phyloP scores from a whole-genome alignment of 1,140 invertebrate genomes.

The Drosophila malerkotliana region DNA sequence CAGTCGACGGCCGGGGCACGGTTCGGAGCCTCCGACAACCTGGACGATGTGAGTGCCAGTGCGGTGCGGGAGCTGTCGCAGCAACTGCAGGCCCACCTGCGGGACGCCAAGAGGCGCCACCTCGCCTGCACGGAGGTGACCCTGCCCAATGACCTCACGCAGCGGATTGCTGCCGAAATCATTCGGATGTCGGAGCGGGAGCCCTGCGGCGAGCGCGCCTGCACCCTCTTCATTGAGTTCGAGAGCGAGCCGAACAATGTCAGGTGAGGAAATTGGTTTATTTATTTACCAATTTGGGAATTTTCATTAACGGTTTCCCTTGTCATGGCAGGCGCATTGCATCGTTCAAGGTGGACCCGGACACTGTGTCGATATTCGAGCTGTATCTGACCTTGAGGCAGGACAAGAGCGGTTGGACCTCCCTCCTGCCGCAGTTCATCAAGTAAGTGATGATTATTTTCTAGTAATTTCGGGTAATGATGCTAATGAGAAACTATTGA shows the following conservation, averaged over 20 bases:
- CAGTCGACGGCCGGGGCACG: slow-evolving; percentile 62
- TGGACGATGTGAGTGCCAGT: slow-evolving; percentile 73
- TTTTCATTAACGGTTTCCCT: background rate
- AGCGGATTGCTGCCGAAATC: slow-evolving; percentile 90
- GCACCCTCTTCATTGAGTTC: slow-evolving; percentile 90
- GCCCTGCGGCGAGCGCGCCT: slow-evolving; percentile 92
- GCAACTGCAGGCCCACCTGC: slow-evolving; percentile 89
- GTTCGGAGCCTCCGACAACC: slow-evolving; percentile 60
- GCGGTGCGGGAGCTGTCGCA: slow-evolving; percentile 86
- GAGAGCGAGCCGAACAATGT: slow-evolving; percentile 87
- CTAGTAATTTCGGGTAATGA: background rate
- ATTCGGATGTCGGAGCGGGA: slow-evolving; percentile 92
- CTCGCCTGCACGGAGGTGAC: slow-evolving; percentile 92
- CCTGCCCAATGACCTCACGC: slow-evolving; percentile 90
- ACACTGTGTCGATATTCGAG: slow-evolving; percentile 93
- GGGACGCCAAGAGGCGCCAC: slow-evolving; percentile 91
- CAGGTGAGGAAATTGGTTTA: slow-evolving; percentile 83
- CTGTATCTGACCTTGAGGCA: slow-evolving; percentile 93
- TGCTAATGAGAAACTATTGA: background rate
- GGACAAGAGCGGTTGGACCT: slow-evolving; percentile 92
- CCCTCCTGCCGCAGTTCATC: slow-evolving; percentile 92
- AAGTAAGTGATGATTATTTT: slow-evolving; percentile 87
- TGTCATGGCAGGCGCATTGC: slow-evolving; percentile 83
- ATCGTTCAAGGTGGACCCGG: slow-evolving; percentile 91
- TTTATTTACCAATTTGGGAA: background rate